Evolutionary conservation across 1,140 invertebrate genomes (phyloP).

Genomic region (Drosophila lacertosa): DNA sequence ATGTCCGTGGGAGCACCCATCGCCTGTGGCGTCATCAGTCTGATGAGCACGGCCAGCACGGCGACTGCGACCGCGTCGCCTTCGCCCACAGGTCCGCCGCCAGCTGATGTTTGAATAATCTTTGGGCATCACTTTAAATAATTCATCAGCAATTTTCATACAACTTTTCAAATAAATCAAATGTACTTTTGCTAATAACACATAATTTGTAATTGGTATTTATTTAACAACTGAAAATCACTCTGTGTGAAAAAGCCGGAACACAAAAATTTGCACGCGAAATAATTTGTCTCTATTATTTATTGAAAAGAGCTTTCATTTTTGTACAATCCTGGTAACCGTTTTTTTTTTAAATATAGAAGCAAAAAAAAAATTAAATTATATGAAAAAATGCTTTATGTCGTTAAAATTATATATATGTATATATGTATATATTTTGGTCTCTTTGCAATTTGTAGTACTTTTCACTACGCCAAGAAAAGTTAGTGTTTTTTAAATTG

Average conservation of each 20-base stretch:
- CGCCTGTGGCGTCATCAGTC: constrained; percentile 78
- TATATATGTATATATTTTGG: too few relatives aligned
- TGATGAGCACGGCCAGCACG: constrained; percentile 61
- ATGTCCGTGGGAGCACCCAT: constrained; percentile 70
- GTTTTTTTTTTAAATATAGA: too few relatives aligned
- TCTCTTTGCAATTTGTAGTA: too few relatives aligned
- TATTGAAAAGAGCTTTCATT: too few relatives aligned
- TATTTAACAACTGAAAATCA: neutral
- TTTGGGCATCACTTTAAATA: neutral
- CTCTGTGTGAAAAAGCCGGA: neutral
- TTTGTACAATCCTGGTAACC: too few relatives aligned
- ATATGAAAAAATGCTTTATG: too few relatives aligned
- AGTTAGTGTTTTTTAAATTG: too few relatives aligned
- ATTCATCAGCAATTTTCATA: constrained; percentile 3
- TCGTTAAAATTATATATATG: too few relatives aligned
- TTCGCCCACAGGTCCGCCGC: neutral
- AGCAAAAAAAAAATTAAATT: too few relatives aligned
- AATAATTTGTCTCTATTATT: too few relatives aligned
- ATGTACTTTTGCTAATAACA: neutral
- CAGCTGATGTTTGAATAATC: neutral
- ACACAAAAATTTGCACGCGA: neutral
- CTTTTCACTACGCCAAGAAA: too few relatives aligned
- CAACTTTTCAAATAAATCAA: neutral
- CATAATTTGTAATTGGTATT: neutral
- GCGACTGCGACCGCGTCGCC: neutral